Conservation (phyloP, 2,888 invertebrate genomes). For the Embidobia sp. region DNA sequence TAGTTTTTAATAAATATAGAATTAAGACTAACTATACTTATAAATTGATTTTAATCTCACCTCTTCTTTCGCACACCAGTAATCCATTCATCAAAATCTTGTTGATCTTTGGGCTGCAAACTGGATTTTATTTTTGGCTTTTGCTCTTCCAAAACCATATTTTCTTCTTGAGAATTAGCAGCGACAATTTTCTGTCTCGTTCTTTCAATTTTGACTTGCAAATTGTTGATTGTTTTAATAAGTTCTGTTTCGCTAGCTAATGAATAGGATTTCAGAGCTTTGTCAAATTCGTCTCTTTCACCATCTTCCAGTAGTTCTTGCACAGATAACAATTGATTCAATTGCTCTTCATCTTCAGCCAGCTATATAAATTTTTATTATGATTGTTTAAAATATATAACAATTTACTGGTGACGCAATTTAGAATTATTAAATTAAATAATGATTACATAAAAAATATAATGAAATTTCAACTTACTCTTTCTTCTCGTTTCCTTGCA, state of each 20-base stretch:
- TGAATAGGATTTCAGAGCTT: slow-evolving; percentile 88
- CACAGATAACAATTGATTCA: slow-evolving; percentile 88
- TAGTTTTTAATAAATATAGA: no score
- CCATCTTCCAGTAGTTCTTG: slow-evolving; percentile 90
- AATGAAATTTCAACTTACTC: slow-evolving; percentile 79
- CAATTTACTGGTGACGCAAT: background rate
- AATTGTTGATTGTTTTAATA: slow-evolving; percentile 87
- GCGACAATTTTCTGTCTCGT: slow-evolving; percentile 89
- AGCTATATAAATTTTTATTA: slow-evolving; percentile 81
- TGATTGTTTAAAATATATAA: background rate
- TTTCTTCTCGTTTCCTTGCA: slow-evolving; percentile 92
- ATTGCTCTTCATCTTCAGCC: slow-evolving; percentile 93
- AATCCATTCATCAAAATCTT: slow-evolving; percentile 84
- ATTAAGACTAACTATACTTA: no score
- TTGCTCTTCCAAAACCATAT: slow-evolving; percentile 82
- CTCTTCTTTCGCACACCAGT: slow-evolving; percentile 84
- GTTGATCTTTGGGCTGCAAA: slow-evolving; percentile 81
- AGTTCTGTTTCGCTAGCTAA: slow-evolving; percentile 90
- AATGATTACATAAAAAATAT: background rate
- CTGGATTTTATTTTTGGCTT: slow-evolving; percentile 82
- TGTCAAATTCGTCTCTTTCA: slow-evolving; percentile 88
- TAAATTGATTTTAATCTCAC: slow-evolving; percentile 80
- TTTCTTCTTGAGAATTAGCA: slow-evolving; percentile 86
- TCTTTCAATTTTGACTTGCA: slow-evolving; percentile 89
- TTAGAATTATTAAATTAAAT: background rate